Base-by-base conservation (phyloP, 2,888 invertebrate genomes). In the Mylabris sibirica region DNA sequence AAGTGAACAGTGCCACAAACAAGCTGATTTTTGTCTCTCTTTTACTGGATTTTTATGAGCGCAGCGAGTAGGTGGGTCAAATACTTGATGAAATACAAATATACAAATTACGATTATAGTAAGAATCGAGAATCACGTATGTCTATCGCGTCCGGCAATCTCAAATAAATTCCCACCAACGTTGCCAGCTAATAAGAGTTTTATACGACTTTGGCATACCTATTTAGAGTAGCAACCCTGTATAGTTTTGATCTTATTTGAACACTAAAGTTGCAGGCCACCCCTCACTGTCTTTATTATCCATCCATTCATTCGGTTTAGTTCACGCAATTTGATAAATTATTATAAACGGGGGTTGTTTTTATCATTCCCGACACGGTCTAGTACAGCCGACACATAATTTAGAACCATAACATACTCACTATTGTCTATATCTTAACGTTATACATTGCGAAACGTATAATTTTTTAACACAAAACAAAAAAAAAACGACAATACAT, bases 311-410 rank as follows among this genome's bases (percentile, higher is more conserved):
- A 20, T 49, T 3, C 49, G 6, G 20, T 20, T 24, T 49, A 63
- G 3, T 68, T 63, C 68, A 68, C 70, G 70, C 68, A 64, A 70
- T 59, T 65, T 65, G 62, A 65, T 65, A 63, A 61, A 68, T 68
- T 60, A 59, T 24, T 20, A 30, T 30, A 30, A n/a, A 44, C 3
- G 5, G 49, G 49, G 49, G 20, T 11, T 49, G 9, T 6, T 22
- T 20, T 20, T 20, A 44, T 44, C 17, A 22, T 49, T 49, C 11
- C 20, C 20, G 20, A 49, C 3, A 12, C 14, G 38, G 41, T 49
- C 20, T 20, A 49, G 49, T 49, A 49, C 49, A 20, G 49, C 20
- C 20, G 20, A 5, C 4, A 22, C 49, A 49, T 11, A 49, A 49
- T 49, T 49, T n/a, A n/a, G n/a, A 30, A 6, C 30, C 8, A 30